Evolutionary conservation across 2,888 invertebrate species (phyloP), one percentile per base, ranked within the genome.

Genomic region (Pristionchus maxplancki): DNA sequence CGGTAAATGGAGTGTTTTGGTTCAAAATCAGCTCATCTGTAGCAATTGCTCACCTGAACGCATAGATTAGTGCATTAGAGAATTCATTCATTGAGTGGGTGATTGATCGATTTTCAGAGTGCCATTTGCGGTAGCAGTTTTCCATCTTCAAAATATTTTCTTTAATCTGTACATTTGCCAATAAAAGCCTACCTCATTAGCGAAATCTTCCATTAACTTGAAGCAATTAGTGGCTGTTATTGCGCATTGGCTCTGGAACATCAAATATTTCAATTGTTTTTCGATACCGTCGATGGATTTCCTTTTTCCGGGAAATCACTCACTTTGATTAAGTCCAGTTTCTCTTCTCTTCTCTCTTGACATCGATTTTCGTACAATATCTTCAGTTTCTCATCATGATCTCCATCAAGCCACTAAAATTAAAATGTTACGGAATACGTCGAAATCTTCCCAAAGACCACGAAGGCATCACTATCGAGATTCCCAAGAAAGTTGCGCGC

Each of bases 21-120:
- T n/a, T n/a, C n/a, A n/a, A n/a, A n/a, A n/a, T n/a, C 13, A 24
- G 13, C 31, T 28, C 64, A 13, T n/a, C 64, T 3, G 20, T 31
- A 9, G 34, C 48, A 40, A 64, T 50, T 20, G 17, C 62, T 67
- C 88, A 90, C 92, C 92, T 92, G 89, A 93, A 93, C 4, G 93
- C 93, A 87, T 93, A 93, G 62, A 93, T 90, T 34, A 93, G 84
- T 48, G 93, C 92, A 88, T 93, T 93, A 15, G 91, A 89, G 89
- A 92, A 93, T 67, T 93, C 91, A 40, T 90, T 90, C 92, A 92
- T 92, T 0, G 93, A 91, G 67, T 93, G 92, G 9, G 91, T 92
- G 24, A 91, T 87, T 4, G 91, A 92, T 17, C 90, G 87, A 83
- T 92, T 92, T 13, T 67, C 81, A 8, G 88, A 88, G 81, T 93